Percentiles rank a stretch among this genome's conserved stretches.
These are phyloP conservation scores for Drosophila subsilvestris DNA, from an alignment of 2,888 invertebrate species.

Conservation along the genomic window DNA sequence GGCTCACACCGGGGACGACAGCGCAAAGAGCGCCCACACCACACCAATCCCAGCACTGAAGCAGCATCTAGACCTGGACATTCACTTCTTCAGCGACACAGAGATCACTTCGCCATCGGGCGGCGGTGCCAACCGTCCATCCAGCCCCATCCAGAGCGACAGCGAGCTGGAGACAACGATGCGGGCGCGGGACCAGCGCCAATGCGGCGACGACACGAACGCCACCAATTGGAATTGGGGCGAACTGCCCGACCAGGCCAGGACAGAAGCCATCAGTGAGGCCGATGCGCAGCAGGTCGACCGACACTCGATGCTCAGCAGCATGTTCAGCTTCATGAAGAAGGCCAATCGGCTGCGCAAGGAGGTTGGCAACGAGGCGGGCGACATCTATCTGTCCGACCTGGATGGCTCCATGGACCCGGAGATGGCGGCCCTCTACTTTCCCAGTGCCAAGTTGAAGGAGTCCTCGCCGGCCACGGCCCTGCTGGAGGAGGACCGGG, in stretches of 20 bases:
- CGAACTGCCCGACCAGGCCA: slow-evolving; percentile 87
- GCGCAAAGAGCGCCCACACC: slow-evolving; percentile 79
- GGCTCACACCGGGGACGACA: slow-evolving; percentile 72
- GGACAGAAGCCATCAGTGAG: slow-evolving; percentile 49
- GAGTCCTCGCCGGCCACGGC: slow-evolving; percentile 27
- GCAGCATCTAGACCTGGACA: slow-evolving; percentile 86
- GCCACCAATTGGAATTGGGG: slow-evolving; percentile 94
- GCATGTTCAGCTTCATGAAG: slow-evolving; percentile 97
- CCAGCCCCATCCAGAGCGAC: slow-evolving; percentile 96
- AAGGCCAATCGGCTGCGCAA: slow-evolving; percentile 87
- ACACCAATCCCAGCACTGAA: slow-evolving; percentile 71
- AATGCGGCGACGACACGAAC: slow-evolving; percentile 72
- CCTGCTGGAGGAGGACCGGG: slow-evolving; percentile 94
- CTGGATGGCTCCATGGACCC: slow-evolving; percentile 94
- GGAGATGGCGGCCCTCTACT: slow-evolving; percentile 94
- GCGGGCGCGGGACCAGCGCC: slow-evolving; percentile 84
- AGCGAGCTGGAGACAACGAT: slow-evolving; percentile 93
- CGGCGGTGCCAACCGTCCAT: slow-evolving; percentile 88
- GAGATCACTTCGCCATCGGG: slow-evolving; percentile 89
- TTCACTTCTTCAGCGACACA: slow-evolving; percentile 97
- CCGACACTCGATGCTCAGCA: slow-evolving; percentile 91
- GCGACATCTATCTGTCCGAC: slow-evolving; percentile 96
- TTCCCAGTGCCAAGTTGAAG: slow-evolving; percentile 86
- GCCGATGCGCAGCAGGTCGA: slow-evolving; percentile 72
- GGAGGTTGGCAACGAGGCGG: slow-evolving; percentile 85